Evolutionary conservation across 2,888 invertebrate species (phyloP).

Genomic region (Amiota communis): DNA sequence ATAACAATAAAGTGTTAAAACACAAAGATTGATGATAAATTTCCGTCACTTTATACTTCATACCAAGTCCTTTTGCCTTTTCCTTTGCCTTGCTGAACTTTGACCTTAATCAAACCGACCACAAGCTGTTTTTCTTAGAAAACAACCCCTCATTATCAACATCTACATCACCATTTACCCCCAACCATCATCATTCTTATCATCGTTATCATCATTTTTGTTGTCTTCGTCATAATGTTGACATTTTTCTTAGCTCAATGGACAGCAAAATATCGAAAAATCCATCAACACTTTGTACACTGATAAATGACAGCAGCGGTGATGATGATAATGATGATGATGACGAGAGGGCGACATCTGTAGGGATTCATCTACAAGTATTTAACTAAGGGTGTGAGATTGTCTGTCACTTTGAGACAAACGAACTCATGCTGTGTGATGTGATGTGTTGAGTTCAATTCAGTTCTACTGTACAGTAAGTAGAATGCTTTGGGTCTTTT

Average conservation of each 20-base stretch:
- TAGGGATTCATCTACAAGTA: too few relatives aligned
- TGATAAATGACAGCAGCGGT: slow-evolving; percentile 38
- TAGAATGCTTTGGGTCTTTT: slow-evolving; percentile 56
- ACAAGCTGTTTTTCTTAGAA: slow-evolving; percentile 22
- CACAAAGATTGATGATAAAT: slow-evolving; percentile 68
- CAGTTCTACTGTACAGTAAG: slow-evolving; percentile 24
- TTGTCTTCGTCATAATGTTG: slow-evolving; percentile 56
- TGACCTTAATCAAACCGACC: slow-evolving; percentile 12
- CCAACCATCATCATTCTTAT: slow-evolving; percentile 45
- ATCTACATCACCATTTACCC: background rate
- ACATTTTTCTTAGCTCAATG: slow-evolving; percentile 63
- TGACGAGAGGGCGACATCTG: too few relatives aligned
- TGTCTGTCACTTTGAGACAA: slow-evolving; percentile 44
- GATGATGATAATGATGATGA: slow-evolving; percentile 11
- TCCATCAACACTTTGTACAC: slow-evolving; percentile 15
- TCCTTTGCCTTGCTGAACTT: background rate
- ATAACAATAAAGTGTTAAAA: slow-evolving; percentile 58
- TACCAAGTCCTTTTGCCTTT: background rate
- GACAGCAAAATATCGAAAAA: slow-evolving; percentile 52
- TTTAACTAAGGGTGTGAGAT: background rate
- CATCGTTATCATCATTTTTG: slow-evolving; percentile 24
- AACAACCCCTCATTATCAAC: background rate
- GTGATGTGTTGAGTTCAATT: too few relatives aligned
- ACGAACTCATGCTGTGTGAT: too few relatives aligned
- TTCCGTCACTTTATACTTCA: slow-evolving; percentile 7